Conservation (phyloP, 1,140 invertebrate genomes). For the Nephila pilipes region DNA sequence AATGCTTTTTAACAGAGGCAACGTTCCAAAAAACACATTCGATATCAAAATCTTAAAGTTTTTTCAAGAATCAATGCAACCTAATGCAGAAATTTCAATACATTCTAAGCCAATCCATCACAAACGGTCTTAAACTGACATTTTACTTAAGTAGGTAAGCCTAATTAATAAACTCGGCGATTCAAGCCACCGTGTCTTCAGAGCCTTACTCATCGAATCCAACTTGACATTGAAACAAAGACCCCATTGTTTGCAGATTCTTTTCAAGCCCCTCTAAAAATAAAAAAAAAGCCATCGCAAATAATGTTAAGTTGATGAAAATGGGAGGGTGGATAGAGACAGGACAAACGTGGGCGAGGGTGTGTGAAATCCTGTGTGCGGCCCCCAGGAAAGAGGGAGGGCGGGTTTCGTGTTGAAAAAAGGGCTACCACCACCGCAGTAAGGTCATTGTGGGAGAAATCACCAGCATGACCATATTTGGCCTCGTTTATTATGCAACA, state of each 20-base stretch:
- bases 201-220: neutral
- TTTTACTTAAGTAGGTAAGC: too few species aligned
- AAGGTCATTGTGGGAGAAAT: conserved; percentile 41
- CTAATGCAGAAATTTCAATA: too few species aligned
- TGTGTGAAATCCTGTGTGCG: conserved; percentile 1
- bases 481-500: conserved; percentile 39
- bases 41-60: too few species aligned
- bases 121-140: too few species aligned
- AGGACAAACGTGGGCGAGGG: conserved; percentile 9
- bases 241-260: conserved; percentile 25
- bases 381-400: conserved; percentile 10
- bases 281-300: conserved; percentile 1
- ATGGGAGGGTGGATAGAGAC: conserved; percentile 1
- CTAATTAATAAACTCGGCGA: too few species aligned
- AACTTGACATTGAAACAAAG: conserved; percentile 34
- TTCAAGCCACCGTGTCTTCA: neutral
- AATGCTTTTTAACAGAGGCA: too few species aligned
- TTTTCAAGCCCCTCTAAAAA: conserved; percentile 37
- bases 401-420: neutral
- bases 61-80: too few species aligned
- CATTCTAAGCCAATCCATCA: too few species aligned
- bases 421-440: neutral
- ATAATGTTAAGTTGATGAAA: conserved; percentile 23
- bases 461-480: conserved; percentile 48
- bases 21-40: too few species aligned